A percentile compares a stretch with the other conserved stretches of the same genome.
Evolutionary conservation across 2,888 invertebrate genomes (phyloP).

Genomic region (Pelosia muscerda): DNA sequence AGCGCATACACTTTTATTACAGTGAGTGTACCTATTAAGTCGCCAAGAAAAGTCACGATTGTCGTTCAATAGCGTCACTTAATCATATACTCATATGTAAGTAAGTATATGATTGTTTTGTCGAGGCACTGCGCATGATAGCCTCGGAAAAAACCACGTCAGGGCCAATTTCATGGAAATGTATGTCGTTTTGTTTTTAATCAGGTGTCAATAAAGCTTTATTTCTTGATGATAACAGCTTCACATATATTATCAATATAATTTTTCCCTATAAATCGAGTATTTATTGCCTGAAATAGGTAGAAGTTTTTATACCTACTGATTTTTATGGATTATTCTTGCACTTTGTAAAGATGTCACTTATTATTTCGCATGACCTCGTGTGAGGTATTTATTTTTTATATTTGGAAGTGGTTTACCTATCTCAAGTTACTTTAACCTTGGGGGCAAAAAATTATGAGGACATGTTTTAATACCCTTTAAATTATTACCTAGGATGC

Average conservation of each 20-base stretch:
- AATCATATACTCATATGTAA: slow-evolving; percentile 18
- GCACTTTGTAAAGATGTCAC: background rate
- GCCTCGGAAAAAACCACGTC: slow-evolving; percentile 61
- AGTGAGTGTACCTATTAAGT: slow-evolving; percentile 45
- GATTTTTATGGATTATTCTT: background rate
- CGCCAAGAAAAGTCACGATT: slow-evolving; percentile 52
- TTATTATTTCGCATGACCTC: background rate
- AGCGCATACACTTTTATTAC: slow-evolving; percentile 35
- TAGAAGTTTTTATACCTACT: background rate
- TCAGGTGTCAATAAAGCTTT: slow-evolving; percentile 34
- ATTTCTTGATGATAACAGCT: slow-evolving; percentile 21
- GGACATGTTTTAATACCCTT: background rate
- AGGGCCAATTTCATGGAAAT: slow-evolving; percentile 77
- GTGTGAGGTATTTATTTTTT: background rate
- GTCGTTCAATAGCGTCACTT: slow-evolving; percentile 30
- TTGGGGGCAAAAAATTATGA: background rate
- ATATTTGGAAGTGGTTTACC: background rate
- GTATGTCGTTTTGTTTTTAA: slow-evolving; percentile 48
- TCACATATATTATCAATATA: background rate
- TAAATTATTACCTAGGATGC: background rate
- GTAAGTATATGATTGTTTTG: slow-evolving; percentile 21
- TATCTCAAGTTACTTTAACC: background rate
- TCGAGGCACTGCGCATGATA: slow-evolving; percentile 61
- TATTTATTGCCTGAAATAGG: background rate
- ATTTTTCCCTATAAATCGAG: slow-evolving; percentile 8